Conservation (phyloP, 2,113 vertebrate species). For the Vicugna pacos region DNA sequence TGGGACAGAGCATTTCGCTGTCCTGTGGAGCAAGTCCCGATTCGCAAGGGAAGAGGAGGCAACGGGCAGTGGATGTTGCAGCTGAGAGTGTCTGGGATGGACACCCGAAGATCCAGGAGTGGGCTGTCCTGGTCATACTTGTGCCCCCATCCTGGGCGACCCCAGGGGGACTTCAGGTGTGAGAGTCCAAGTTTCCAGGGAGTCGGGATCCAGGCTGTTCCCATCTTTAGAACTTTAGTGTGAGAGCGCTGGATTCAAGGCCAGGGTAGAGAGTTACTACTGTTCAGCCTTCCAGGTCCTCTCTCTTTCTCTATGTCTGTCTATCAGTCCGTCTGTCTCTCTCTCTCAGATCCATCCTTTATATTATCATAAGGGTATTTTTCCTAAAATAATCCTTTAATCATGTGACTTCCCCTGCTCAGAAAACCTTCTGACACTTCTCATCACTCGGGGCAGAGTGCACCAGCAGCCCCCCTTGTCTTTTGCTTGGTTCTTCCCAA, state of each 20-base stretch:
- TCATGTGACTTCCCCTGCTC: not conserved
- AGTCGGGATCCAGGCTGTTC: not conserved
- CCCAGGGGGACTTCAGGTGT: not conserved
- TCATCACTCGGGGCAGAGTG: accelerated
- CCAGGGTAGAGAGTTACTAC: not conserved
- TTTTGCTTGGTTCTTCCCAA: not conserved
- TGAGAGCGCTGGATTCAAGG: not conserved
- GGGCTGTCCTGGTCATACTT: not conserved
- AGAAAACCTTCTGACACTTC: not conserved
- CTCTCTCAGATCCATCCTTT: not conserved
- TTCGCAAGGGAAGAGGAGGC: not conserved
- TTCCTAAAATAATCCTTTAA: not conserved
- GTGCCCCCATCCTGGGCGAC: not conserved
- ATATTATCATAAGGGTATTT: not conserved
- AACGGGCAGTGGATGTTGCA: accelerated
- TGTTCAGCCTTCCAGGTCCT: not conserved
- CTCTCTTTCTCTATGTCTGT: too few relatives aligned
- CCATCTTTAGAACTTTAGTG: not conserved
- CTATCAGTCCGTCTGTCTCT: not conserved
- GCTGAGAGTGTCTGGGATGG: not conserved
- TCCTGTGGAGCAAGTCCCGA: too few relatives aligned
- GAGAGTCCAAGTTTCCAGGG: not conserved
- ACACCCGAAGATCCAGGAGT: not conserved
- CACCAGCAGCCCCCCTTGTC: not conserved
- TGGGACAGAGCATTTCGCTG: not conserved